Evolutionary conservation across 2,797 vertebrate species (phyloP).

Genomic region (Eulemur mongoz): DNA sequence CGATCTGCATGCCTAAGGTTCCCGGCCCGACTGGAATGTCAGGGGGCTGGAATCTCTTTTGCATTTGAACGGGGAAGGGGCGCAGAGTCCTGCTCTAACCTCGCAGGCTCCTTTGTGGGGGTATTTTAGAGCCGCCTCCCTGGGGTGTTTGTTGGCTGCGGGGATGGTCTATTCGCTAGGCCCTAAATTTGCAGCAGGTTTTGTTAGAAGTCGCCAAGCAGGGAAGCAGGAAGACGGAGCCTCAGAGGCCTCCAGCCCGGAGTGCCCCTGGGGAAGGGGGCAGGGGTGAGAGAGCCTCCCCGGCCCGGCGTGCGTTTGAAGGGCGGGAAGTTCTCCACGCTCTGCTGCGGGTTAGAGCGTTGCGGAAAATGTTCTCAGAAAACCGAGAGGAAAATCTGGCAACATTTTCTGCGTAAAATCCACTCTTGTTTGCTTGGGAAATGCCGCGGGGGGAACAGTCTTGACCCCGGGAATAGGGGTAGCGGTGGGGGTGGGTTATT

Average conservation of each 20-base stretch:
- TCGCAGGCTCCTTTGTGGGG: too few species aligned
- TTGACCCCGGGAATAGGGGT: too few species aligned
- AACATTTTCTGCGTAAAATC: background rate
- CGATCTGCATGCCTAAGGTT: background rate
- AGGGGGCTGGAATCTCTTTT: background rate
- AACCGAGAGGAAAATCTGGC: rapidly evolving
- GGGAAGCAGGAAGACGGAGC: background rate
- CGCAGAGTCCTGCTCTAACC: background rate
- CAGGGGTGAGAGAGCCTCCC: background rate
- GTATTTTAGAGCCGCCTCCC: background rate
- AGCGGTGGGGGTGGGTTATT: background rate
- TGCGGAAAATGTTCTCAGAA: too few species aligned
- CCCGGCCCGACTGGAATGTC: background rate
- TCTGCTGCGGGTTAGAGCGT: background rate
- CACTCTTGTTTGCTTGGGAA: too few species aligned
- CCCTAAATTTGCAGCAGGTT: background rate
- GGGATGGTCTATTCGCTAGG: background rate
- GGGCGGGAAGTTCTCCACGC: rapidly evolving
- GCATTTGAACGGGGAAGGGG: background rate
- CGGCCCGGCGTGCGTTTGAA: rapidly evolving
- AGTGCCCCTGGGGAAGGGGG: background rate
- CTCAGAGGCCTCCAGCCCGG: background rate
- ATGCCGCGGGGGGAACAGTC: too few species aligned
- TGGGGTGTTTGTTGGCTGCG: background rate
- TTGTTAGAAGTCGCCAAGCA: background rate